A percentile compares a stretch with the other conserved stretches of the same genome.
Conservation (phyloP, 2,113 vertebrate genomes). For the Tragelaphus strepsiceros region DNA sequence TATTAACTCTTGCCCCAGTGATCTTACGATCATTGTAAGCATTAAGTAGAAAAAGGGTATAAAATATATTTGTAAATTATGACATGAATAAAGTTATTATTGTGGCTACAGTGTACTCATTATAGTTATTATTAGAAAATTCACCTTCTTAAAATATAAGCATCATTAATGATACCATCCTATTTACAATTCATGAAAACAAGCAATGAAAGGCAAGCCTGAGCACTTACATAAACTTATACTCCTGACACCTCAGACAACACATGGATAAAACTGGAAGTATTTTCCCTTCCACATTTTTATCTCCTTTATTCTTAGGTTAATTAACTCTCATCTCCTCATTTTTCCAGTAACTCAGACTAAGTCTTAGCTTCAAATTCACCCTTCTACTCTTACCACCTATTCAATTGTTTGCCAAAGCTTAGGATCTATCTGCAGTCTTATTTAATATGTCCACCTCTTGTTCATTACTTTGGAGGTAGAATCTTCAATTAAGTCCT, state of each 20-base stretch:
- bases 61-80: background rate
- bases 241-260: background rate
- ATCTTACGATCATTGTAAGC: background rate
- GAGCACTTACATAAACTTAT: background rate
- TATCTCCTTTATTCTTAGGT: background rate
- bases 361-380: background rate
- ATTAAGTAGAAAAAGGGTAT: background rate
- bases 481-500: background rate
- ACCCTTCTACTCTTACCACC: background rate
- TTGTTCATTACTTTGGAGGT: background rate
- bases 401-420: background rate
- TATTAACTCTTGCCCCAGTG: background rate
- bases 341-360: background rate
- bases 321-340: background rate
- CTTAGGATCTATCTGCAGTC: background rate
- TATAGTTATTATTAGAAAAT: conserved; percentile 18
- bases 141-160: background rate
- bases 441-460: background rate
- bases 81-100: background rate
- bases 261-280: background rate
- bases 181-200: background rate
- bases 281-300: background rate
- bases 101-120: background rate
- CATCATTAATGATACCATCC: background rate
- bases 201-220: background rate